phyloP scores from a whole-genome alignment of 2,797 vertebrate genomes.

The Monodelphis domestica region DNA sequence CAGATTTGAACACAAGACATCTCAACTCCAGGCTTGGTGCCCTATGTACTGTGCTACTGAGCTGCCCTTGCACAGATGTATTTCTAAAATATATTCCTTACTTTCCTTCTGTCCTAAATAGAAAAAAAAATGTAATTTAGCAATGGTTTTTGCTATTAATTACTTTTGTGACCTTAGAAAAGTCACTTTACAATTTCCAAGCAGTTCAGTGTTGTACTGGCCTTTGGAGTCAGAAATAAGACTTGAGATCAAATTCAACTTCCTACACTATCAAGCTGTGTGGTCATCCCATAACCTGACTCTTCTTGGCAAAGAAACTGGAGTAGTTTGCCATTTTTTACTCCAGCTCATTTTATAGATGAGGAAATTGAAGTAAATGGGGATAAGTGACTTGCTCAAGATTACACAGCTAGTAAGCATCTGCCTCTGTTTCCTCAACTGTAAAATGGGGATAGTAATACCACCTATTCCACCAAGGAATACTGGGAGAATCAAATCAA shows the following conservation, averaged over 20 bases:
- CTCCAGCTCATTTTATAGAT: too few species aligned
- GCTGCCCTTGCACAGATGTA: neutral
- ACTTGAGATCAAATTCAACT: neutral
- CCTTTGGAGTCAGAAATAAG: neutral
- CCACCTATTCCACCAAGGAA: neutral
- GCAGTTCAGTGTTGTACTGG: neutral
- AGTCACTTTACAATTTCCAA: neutral
- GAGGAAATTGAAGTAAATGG: too few species aligned
- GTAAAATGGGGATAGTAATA: neutral
- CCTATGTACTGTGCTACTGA: too few species aligned
- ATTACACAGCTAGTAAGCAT: too few species aligned
- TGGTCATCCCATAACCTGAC: neutral
- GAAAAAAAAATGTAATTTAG: neutral
- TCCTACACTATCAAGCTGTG: neutral
- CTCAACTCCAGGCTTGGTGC: too few species aligned
- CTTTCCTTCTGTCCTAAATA: neutral
- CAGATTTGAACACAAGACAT: too few species aligned
- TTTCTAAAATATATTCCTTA: neutral
- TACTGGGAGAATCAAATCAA: neutral
- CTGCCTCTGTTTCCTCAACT: neutral
- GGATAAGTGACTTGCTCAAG: too few species aligned
- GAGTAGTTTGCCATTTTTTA: too few species aligned
- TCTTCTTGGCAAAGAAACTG: too few species aligned
- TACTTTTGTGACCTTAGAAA: neutral
- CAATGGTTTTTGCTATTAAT: neutral